phyloP scores from a whole-genome alignment of 2,888 invertebrate genomes.

The Nipponacmea schrenckii region DNA sequence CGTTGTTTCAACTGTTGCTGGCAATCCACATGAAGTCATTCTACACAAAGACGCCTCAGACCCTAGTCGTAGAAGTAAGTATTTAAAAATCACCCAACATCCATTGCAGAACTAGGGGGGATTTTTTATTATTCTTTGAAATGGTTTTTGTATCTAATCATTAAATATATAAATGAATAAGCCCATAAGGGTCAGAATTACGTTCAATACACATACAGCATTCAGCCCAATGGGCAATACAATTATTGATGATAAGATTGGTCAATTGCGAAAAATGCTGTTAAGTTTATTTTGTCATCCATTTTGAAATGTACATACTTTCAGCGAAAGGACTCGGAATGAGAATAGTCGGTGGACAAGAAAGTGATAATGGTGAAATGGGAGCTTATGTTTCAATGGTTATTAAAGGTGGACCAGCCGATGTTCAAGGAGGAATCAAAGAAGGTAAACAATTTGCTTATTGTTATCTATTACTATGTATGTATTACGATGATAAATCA shows the following conservation, averaged over 20 bases:
- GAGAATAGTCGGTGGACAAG: conserved; percentile 93
- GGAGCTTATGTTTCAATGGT: conserved; percentile 84
- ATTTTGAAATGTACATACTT: conserved; percentile 12
- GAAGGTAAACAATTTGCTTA: conserved; percentile 74
- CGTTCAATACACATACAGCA: too few species aligned
- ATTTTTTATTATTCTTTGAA: too few species aligned
- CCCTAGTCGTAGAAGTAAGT: conserved; percentile 54
- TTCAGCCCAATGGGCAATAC: too few species aligned
- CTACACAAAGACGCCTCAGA: conserved; percentile 50
- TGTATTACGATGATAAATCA: too few species aligned
- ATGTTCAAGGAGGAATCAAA: conserved; percentile 84
- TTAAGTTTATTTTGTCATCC: too few species aligned
- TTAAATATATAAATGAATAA: too few species aligned
- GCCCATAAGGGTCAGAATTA: too few species aligned
- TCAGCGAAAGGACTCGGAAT: conserved; percentile 87
- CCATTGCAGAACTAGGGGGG: too few species aligned
- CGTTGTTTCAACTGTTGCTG: conserved; percentile 12
- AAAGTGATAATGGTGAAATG: conserved; percentile 84
- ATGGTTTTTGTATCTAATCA: too few species aligned
- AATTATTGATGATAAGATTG: too few species aligned
- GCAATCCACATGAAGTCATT: conserved; percentile 46
- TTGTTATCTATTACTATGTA: neutral
- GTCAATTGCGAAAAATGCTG: too few species aligned
- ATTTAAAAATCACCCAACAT: neutral
- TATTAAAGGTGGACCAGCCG: conserved; percentile 88